Percentiles rank a stretch among this genome's conserved stretches.
These are phyloP conservation scores for Stegodyphus dumicola DNA, from an alignment of 1,140 invertebrate species.

Conservation along the genomic window DNA sequence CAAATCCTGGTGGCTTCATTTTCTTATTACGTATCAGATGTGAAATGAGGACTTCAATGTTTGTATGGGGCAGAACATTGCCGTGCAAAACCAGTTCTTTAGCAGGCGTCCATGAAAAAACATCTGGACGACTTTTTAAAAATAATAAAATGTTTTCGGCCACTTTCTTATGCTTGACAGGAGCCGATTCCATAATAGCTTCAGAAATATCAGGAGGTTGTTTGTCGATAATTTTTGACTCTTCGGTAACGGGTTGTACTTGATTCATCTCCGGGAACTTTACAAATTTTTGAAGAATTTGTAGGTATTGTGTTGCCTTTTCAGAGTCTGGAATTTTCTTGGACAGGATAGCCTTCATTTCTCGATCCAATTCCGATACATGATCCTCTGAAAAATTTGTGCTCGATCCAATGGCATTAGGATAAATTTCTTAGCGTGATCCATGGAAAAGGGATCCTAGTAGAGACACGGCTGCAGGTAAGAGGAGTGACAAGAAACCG, in stretches of 20 bases:
- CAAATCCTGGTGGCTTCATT: not conserved
- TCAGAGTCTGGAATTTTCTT: not conserved
- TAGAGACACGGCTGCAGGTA: not conserved
- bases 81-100: not conserved
- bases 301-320: not conserved
- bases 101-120: not conserved
- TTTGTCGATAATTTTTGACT: too few species aligned
- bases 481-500: not conserved
- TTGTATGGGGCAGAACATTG: not conserved
- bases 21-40: not conserved
- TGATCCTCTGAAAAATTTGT: not conserved
- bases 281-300: slow-evolving; percentile 16
- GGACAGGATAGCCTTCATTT: not conserved
- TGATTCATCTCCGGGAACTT: not conserved
- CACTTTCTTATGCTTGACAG: not conserved
- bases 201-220: not conserved
- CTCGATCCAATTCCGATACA: not conserved
- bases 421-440: not conserved
- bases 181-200: not conserved
- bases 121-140: not conserved
- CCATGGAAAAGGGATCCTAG: not conserved
- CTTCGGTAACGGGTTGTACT: not conserved
- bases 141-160: not conserved
- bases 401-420: not conserved
- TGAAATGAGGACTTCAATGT: not conserved